These are phyloP conservation scores for Ctenicera cuprea DNA, from an alignment of 2,888 invertebrate species.

Conservation along the genomic window DNA sequence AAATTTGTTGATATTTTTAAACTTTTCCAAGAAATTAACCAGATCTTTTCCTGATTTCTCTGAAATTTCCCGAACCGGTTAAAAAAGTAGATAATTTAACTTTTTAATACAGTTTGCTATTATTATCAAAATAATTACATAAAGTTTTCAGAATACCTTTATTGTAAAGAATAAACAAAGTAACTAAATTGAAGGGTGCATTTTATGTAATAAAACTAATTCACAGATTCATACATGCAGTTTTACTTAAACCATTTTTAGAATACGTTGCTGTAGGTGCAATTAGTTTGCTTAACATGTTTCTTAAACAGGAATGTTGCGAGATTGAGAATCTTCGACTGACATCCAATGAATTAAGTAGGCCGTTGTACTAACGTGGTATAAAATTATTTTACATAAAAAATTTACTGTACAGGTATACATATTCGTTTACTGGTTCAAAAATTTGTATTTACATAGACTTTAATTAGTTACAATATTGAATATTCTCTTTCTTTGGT, in stretches of 20 bases:
- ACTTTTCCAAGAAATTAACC: too few relatives aligned
- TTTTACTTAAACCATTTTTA: slow-evolving; percentile 6
- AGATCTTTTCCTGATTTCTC: too few relatives aligned
- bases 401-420: slow-evolving; percentile 32
- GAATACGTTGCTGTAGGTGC: slow-evolving; percentile 17
- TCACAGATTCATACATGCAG: slow-evolving; percentile 1
- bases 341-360: slow-evolving; percentile 5
- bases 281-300: not conserved
- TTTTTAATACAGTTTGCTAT: too few relatives aligned
- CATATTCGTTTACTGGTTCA: slow-evolving; percentile 24
- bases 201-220: not conserved
- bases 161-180: slow-evolving; percentile 9
- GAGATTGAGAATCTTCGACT: not conserved
- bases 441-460: slow-evolving; percentile 29
- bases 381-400: slow-evolving; percentile 36
- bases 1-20: too few relatives aligned
- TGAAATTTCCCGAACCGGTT: too few relatives aligned
- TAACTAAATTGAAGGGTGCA: not conserved
- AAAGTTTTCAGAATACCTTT: slow-evolving; percentile 6
- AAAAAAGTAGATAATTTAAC: too few relatives aligned
- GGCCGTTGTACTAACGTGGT: slow-evolving; percentile 29
- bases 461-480: slow-evolving; percentile 27
- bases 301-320: not conserved
- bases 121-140: too few relatives aligned
- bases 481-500: slow-evolving; percentile 40